These are phyloP conservation scores for Clarias platycephalus DNA, from an alignment of 2,797 vertebrate genomes.

Conservation along the genomic window DNA sequence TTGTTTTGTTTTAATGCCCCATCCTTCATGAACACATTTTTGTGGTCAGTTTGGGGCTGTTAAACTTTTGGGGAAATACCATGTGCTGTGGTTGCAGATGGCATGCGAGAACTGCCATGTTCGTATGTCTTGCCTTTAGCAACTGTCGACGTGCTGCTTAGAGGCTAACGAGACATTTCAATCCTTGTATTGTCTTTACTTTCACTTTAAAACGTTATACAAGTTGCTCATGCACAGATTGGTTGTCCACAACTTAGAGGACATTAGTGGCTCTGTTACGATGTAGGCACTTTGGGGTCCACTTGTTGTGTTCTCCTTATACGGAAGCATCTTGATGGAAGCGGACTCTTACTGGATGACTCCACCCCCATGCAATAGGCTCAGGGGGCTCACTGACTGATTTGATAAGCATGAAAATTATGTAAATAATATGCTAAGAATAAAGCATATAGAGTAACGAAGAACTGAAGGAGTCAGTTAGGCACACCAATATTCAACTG, in stretches of 20 bases:
- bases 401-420: neutral
- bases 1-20: constrained; percentile 2
- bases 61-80: constrained; percentile 69
- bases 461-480: neutral
- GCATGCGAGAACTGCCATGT: constrained; percentile 63
- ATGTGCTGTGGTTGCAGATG: constrained; percentile 69
- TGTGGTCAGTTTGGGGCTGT: constrained; percentile 70
- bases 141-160: constrained; percentile 22
- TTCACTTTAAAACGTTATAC: neutral
- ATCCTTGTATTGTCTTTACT: neutral
- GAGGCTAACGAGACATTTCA: neutral
- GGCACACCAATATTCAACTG: no score
- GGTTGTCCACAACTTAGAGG: neutral
- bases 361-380: neutral
- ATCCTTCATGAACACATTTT: constrained; percentile 45
- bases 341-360: neutral
- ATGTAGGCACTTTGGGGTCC: neutral
- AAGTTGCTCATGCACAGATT: neutral
- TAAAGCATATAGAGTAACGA: no score
- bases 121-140: constrained; percentile 75
- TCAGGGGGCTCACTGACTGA: neutral
- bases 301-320: neutral
- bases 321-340: neutral
- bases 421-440: neutral
- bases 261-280: neutral